Percentiles rank a stretch among this genome's conserved stretches.
phyloP scores from a whole-genome alignment of 2,888 invertebrate genomes.

The Meiosimyza platycephala region DNA sequence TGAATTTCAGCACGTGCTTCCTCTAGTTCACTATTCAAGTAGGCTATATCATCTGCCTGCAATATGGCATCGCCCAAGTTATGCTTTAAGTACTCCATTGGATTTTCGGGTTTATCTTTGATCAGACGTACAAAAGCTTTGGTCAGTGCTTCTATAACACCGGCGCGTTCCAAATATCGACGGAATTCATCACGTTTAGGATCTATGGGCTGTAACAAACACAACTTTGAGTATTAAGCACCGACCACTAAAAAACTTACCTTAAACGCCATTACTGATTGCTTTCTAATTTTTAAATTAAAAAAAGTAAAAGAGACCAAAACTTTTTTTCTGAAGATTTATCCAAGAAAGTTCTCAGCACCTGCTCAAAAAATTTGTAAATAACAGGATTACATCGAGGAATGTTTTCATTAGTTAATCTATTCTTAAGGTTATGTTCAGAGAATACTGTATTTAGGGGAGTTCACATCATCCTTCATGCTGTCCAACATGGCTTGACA shows the following conservation, averaged over 20 bases:
- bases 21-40: constrained; percentile 58
- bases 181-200: constrained; percentile 66
- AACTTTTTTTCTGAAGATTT: too few species aligned
- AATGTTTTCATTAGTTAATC: too few species aligned
- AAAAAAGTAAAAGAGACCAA: not conserved
- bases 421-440: too few species aligned
- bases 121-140: constrained; percentile 64
- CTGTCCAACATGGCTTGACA: too few species aligned
- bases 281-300: not conserved
- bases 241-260: constrained; percentile 42
- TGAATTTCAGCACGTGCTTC: constrained; percentile 57
- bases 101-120: constrained; percentile 62
- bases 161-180: constrained; percentile 64
- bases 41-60: constrained; percentile 59
- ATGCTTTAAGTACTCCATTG: constrained; percentile 61
- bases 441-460: too few species aligned
- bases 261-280: constrained; percentile 55
- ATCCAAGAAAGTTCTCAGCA: too few species aligned
- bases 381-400: too few species aligned
- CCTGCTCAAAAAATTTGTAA: too few species aligned
- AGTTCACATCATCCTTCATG: too few species aligned
- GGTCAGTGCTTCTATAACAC: constrained; percentile 63
- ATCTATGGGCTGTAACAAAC: constrained; percentile 62
- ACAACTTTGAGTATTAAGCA: not conserved
- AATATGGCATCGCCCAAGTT: constrained; percentile 60